Percentiles rank a stretch among this genome's conserved stretches.
Conservation (phyloP, 1,140 invertebrate species). For the Chymomyza costata region DNA sequence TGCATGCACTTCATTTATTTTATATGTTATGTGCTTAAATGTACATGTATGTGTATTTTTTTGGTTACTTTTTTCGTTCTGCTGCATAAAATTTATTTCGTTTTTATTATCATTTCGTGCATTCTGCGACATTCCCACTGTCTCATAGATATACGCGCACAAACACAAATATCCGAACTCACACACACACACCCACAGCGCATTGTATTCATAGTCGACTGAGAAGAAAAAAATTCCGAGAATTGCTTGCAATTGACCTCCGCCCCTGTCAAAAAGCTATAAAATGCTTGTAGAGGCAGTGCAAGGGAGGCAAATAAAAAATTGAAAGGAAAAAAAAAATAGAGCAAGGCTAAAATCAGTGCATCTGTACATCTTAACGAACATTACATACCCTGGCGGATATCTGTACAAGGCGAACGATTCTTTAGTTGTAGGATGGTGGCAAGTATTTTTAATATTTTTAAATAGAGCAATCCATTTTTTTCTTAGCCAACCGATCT, state of each 20-base stretch:
- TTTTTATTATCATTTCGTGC: slow-evolving; percentile 70
- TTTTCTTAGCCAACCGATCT: too few relatives aligned
- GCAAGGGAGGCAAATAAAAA: too few relatives aligned
- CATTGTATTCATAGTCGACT: slow-evolving; percentile 5
- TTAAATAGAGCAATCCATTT: too few relatives aligned
- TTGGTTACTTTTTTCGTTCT: slow-evolving; percentile 51
- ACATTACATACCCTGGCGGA: too few relatives aligned
- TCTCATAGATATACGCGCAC: not conserved
- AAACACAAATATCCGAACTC: not conserved
- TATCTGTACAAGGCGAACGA: too few relatives aligned
- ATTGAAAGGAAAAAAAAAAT: too few relatives aligned
- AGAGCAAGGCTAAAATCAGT: too few relatives aligned
- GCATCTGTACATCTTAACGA: too few relatives aligned
- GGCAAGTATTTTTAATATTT: too few relatives aligned
- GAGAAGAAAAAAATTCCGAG: slow-evolving; percentile 52
- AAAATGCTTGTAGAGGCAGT: not conserved
- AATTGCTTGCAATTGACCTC: slow-evolving; percentile 51
- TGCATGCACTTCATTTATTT: slow-evolving; percentile 64
- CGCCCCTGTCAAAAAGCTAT: too few relatives aligned
- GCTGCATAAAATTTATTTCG: slow-evolving; percentile 70
- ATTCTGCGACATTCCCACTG: slow-evolving; percentile 12
- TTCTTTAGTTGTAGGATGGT: too few relatives aligned
- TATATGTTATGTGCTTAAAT: slow-evolving; percentile 60
- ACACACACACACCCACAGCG: slow-evolving; percentile 13
- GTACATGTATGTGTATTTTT: slow-evolving; percentile 37